Evolutionary conservation across 2,888 invertebrate species (phyloP).

Genomic region (Drosophila melanosoma): DNA sequence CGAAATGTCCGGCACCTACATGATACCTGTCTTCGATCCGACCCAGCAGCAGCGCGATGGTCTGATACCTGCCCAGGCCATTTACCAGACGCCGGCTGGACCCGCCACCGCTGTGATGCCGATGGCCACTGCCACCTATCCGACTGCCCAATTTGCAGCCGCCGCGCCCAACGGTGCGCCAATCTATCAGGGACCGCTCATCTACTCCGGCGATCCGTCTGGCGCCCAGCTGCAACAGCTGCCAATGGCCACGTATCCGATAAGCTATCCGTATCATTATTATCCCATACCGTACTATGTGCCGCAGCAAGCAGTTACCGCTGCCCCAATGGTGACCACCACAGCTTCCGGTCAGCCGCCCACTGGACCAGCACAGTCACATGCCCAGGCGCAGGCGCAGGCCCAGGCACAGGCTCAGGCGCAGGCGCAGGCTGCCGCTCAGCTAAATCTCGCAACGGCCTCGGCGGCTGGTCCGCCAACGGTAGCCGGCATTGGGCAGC

Average conservation of each 20-base stretch:
- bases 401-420: constrained; percentile 28
- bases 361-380: constrained; percentile 27
- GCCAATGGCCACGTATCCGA: constrained; percentile 84
- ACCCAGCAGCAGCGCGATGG: constrained; percentile 82
- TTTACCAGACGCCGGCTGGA: constrained; percentile 82
- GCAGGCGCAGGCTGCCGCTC: constrained; percentile 66
- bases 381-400: constrained; percentile 33
- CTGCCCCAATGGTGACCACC: constrained; percentile 79
- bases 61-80: constrained; percentile 82
- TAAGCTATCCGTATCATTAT: constrained; percentile 84
- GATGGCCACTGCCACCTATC: constrained; percentile 83
- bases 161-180: constrained; percentile 78
- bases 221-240: constrained; percentile 83
- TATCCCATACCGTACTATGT: constrained; percentile 85
- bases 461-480: constrained; percentile 80
- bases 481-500: constrained; percentile 47
- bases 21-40: constrained; percentile 85
- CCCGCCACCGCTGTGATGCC: constrained; percentile 82
- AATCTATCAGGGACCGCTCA: constrained; percentile 84
- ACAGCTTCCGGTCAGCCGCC: constrained; percentile 59
- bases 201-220: constrained; percentile 85
- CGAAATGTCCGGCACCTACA: constrained; percentile 84
- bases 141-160: constrained; percentile 82
- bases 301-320: constrained; percentile 83
- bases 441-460: constrained; percentile 69